Evolutionary conservation across 2,888 invertebrate genomes (phyloP).

Genomic region (Dicyrtomina minuta): DNA sequence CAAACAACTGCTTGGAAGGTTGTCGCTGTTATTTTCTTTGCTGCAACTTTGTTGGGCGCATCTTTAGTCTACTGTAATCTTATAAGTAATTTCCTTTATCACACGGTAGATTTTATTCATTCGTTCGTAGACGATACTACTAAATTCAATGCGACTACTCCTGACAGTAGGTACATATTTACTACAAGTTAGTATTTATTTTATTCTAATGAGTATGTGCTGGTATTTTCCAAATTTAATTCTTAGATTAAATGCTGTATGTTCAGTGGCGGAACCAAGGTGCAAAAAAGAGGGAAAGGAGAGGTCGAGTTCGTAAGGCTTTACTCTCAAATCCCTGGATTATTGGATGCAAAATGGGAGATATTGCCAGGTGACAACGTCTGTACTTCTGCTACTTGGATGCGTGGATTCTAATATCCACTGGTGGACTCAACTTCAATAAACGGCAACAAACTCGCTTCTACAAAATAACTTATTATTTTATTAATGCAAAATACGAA

Average conservation of each 20-base stretch:
- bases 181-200: neutral
- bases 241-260: constrained; percentile 75
- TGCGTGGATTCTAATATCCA: too few relatives aligned
- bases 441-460: too few relatives aligned
- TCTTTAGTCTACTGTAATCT: constrained; percentile 90
- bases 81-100: constrained; percentile 87
- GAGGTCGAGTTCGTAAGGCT: too few relatives aligned
- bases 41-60: constrained; percentile 58
- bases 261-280: too few relatives aligned
- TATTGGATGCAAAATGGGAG: too few relatives aligned
- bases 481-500: too few relatives aligned
- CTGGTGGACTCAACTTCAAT: too few relatives aligned
- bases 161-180: constrained; percentile 30
- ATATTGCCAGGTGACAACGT: too few relatives aligned
- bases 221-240: constrained; percentile 87
- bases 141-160: constrained; percentile 12
- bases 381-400: too few relatives aligned
- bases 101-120: constrained; percentile 73
- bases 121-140: constrained; percentile 32
- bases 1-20: constrained; percentile 68
- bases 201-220: neutral
- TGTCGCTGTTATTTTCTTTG: constrained; percentile 71
- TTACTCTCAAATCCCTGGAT: too few relatives aligned
- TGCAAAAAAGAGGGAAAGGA: too few relatives aligned
- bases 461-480: too few relatives aligned